Evolutionary conservation across 2,113 vertebrate species (phyloP), one percentile per base, ranked within the genome.

Genomic region (Dicrurus megarhynchus): DNA sequence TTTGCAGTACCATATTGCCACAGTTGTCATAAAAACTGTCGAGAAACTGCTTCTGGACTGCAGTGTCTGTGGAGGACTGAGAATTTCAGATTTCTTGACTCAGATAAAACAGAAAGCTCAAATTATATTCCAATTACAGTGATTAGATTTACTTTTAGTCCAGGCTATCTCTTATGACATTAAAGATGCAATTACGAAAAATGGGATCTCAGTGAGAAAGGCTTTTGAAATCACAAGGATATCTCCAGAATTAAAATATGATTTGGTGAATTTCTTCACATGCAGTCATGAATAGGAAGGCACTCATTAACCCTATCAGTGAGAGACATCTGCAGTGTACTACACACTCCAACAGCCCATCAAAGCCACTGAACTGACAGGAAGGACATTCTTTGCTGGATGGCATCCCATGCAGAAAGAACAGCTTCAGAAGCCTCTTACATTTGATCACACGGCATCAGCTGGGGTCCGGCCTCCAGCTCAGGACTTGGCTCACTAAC

Each of bases 361-460:
- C 32, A 50, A 33, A 77, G 82, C 27, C 71, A 39, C 44, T 19
- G 57, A 47, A 42, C 6, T 35, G 50, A 63, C 60, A n/a, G 18
- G 46, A 60, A 42, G 74, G 27, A 57, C 19, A 60, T 21, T 52
- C 57, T 69, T 21, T 74, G 67, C 79, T 59, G 49, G 59, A 52
- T 28, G 73, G 47, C 57, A 44, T 27, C 46, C 55, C 41, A 5
- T n/a, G 35, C 65, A 69, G 49, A 37, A 78, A 81, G 68, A 93
- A 60, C 50, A 78, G 56, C 82, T 79, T 67, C 67, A 73, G 49
- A 74, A 84, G 41, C 33, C 60, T 41, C 99, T 99, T 98, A 99
- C 99, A 99, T 99, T 95, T 99, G 99, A 95, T 99, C 99, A 18
- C 99, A 99, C 2, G 99, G 98, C 87, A 98, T 98, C 55, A 97